A percentile compares a stretch with the other conserved stretches of the same genome.
Evolutionary conservation across 2,797 vertebrate species (phyloP).

Genomic region (Falco novaeseelandiae): DNA sequence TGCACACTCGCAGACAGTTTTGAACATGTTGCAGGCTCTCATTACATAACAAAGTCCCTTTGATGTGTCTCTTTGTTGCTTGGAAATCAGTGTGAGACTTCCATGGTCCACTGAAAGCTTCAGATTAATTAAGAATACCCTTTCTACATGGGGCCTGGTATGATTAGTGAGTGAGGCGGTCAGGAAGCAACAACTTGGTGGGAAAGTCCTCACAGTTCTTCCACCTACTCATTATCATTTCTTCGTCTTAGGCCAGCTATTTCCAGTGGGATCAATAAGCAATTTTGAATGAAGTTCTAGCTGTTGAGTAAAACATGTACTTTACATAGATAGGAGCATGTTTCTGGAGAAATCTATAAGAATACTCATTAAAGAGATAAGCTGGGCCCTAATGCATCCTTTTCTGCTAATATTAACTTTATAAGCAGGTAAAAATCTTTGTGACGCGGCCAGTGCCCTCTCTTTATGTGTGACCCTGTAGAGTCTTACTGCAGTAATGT

Average conservation of each 20-base stretch:
- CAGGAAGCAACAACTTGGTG: background rate
- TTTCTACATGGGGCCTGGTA: background rate
- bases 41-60: background rate
- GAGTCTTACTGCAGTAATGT: background rate
- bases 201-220: background rate
- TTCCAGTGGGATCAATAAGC: background rate
- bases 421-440: background rate
- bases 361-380: background rate
- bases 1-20: background rate
- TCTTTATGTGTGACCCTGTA: background rate
- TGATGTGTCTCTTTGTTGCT: conserved; percentile 12
- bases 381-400: background rate
- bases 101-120: background rate
- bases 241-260: background rate
- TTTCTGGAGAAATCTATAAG: background rate
- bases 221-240: background rate
- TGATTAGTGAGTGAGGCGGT: background rate
- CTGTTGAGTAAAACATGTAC: background rate
- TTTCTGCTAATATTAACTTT: background rate
- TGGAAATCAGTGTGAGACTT: background rate
- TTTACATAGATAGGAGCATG: background rate
- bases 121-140: background rate
- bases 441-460: background rate
- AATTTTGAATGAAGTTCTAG: background rate
- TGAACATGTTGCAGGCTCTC: background rate